phyloP scores from a whole-genome alignment of 1,140 invertebrate genomes.

The Drosophila pectinifera region DNA sequence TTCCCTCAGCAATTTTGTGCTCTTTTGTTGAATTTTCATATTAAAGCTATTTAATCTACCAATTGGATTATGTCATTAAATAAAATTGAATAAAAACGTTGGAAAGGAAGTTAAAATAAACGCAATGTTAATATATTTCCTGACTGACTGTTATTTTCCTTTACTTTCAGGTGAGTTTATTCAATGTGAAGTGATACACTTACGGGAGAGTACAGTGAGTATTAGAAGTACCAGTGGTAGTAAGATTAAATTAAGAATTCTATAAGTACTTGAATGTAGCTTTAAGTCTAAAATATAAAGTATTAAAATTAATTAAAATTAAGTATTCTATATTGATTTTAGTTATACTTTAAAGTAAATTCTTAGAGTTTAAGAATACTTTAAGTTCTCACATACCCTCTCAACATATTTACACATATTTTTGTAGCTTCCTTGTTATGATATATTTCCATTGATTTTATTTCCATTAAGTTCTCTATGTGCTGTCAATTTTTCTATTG shows the following conservation, averaged over 20 bases:
- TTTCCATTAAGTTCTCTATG: constrained; percentile 5
- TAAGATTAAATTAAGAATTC: neutral
- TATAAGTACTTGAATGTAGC: neutral
- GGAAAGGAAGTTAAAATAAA: neutral
- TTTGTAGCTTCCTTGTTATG: neutral
- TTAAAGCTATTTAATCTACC: constrained; percentile 10
- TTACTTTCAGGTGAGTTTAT: constrained; percentile 19
- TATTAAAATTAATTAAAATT: neutral
- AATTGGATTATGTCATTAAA: constrained; percentile 4
- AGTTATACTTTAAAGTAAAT: too few relatives aligned
- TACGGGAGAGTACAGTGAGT: neutral
- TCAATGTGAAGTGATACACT: neutral
- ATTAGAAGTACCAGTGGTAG: neutral
- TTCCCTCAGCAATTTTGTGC: constrained; percentile 14
- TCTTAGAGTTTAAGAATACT: too few relatives aligned
- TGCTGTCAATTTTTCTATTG: constrained; percentile 15
- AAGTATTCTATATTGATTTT: too few relatives aligned
- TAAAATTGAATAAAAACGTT: neutral
- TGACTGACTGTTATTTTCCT: neutral
- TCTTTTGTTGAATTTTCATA: constrained; percentile 22
- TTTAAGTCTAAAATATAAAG: neutral
- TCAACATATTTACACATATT: neutral
- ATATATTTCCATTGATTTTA: constrained; percentile 21
- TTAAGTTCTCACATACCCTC: neutral
- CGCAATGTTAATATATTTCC: constrained; percentile 1